Percentiles rank a stretch among this genome's conserved stretches.
These are phyloP conservation scores for Channa maculata DNA, from an alignment of 2,113 vertebrate genomes.

Conservation along the genomic window DNA sequence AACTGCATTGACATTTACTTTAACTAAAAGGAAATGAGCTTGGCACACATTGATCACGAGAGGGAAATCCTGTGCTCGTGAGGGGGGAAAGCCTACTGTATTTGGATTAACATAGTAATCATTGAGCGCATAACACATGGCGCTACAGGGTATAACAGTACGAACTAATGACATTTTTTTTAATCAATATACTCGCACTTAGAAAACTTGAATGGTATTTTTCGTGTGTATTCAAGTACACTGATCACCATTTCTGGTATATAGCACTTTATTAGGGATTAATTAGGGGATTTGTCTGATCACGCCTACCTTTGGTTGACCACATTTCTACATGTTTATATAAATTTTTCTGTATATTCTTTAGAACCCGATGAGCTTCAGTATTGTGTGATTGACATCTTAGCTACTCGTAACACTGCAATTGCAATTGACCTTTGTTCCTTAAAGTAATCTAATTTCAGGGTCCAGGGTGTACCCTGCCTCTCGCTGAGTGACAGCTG, in stretches of 20 bases:
- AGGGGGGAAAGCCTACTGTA: conserved; percentile 60
- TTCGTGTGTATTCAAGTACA: background rate
- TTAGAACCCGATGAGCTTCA: background rate
- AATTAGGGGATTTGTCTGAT: background rate
- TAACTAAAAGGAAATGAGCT: conserved; percentile 70
- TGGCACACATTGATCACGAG: conserved; percentile 30
- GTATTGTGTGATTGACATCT: background rate
- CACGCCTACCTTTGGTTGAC: background rate
- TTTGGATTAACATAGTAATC: conserved; percentile 60
- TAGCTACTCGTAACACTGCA: background rate
- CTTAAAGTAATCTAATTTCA: too few species aligned
- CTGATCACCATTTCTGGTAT: background rate
- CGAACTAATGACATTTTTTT: conserved; percentile 22
- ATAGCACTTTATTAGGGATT: background rate
- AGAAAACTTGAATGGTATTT: background rate
- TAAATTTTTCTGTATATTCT: background rate
- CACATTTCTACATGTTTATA: background rate
- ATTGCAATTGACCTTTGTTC: conserved; percentile 16
- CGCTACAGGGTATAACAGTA: conserved; percentile 26
- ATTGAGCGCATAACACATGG: conserved; percentile 27
- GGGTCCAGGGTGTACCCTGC: too few species aligned
- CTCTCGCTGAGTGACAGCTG: too few species aligned
- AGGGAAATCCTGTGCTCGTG: conserved; percentile 38
- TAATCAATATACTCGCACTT: conserved; percentile 9
- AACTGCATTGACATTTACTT: conserved; percentile 62